Conservation (phyloP, 2,888 invertebrate species). For the Hirtodrosophila cameraria region DNA sequence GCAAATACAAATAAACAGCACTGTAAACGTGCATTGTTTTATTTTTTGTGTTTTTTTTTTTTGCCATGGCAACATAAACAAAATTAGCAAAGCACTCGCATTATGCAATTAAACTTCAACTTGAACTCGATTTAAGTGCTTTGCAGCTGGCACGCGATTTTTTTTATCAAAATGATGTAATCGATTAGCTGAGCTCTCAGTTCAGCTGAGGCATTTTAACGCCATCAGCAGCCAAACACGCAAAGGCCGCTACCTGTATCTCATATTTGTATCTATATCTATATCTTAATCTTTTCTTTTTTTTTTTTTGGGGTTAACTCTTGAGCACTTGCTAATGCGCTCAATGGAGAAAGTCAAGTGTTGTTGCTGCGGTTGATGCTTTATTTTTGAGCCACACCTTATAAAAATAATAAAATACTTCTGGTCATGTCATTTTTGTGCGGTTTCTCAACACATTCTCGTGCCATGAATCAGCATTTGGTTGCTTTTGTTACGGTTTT, state of each 20-base stretch:
- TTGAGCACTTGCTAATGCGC: slow-evolving; percentile 33
- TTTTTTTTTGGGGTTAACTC: neutral
- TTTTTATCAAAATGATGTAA: slow-evolving; percentile 54
- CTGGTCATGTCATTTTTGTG: slow-evolving; percentile 54
- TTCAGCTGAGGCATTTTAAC: slow-evolving; percentile 29
- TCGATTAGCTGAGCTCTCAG: no score
- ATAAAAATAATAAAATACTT: slow-evolving; percentile 35
- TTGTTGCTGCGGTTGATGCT: no score
- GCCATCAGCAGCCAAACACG: slow-evolving; percentile 14
- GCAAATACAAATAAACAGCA: slow-evolving; percentile 22
- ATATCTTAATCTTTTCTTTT: slow-evolving; percentile 7
- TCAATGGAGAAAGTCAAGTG: slow-evolving; percentile 47
- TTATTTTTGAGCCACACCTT: slow-evolving; percentile 49
- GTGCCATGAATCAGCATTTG: slow-evolving; percentile 57
- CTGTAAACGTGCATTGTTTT: slow-evolving; percentile 22
- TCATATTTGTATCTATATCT: neutral
- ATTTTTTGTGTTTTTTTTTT: no score
- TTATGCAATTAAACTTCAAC: slow-evolving; percentile 74
- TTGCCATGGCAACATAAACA: slow-evolving; percentile 33
- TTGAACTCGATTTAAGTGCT: slow-evolving; percentile 56
- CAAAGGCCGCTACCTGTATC: slow-evolving; percentile 17
- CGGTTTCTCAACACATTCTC: slow-evolving; percentile 44
- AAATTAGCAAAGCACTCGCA: slow-evolving; percentile 55
- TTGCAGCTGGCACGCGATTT: slow-evolving; percentile 55
- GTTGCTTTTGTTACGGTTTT: slow-evolving; percentile 38